Percentiles rank a stretch among this genome's conserved stretches.
Conservation (phyloP, 2,797 vertebrate genomes). For the Aulostomus chinensis region DNA sequence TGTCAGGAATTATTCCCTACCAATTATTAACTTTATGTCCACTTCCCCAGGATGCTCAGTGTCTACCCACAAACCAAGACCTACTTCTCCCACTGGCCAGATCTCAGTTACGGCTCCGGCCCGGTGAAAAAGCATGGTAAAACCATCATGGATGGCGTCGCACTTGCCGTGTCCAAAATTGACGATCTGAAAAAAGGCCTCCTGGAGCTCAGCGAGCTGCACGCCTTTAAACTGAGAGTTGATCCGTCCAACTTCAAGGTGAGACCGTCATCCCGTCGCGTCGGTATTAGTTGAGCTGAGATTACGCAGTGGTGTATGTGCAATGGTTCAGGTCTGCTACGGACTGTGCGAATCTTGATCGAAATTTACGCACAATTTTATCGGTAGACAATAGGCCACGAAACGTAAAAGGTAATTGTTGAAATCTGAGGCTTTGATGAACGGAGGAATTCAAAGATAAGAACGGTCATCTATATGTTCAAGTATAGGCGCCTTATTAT, state of each 20-base stretch:
- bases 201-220: slow-evolving; percentile 77
- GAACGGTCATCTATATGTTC: too few species aligned
- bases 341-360: too few species aligned
- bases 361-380: too few species aligned
- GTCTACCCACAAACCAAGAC: slow-evolving; percentile 83
- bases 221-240: slow-evolving; percentile 77
- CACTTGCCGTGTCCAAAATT: slow-evolving; percentile 65
- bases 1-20: too few species aligned
- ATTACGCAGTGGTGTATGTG: too few species aligned
- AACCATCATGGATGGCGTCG: slow-evolving; percentile 70
- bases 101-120: slow-evolving; percentile 53
- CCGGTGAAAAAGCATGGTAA: slow-evolving; percentile 72
- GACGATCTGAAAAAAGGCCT: slow-evolving; percentile 71
- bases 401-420: too few species aligned
- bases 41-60: slow-evolving; percentile 66
- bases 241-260: slow-evolving; percentile 86
- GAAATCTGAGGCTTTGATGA: too few species aligned
- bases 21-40: neutral
- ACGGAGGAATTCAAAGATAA: too few species aligned
- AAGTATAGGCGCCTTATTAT: too few species aligned
- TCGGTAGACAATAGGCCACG: too few species aligned
- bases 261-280: neutral
- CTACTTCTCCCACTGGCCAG: slow-evolving; percentile 83
- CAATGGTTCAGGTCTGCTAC: too few species aligned
- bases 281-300: too few species aligned